Evolutionary conservation across 2,113 vertebrate genomes (phyloP), one percentile per base, ranked within the genome.

Genomic region (Orycteropus afer): DNA sequence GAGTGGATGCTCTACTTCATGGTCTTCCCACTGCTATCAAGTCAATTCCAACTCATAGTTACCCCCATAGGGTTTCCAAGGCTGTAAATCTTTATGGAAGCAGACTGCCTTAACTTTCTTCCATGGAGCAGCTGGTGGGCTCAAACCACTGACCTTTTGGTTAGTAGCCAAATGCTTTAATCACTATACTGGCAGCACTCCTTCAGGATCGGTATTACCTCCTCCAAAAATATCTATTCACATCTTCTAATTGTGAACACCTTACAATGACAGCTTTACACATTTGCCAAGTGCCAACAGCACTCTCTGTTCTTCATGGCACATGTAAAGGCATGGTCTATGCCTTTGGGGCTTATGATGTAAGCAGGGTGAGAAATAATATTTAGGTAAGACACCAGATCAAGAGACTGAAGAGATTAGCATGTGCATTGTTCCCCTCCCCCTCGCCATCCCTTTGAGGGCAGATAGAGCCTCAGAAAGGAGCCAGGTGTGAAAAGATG

Each of bases 321-420:
- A 11, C 97, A 93, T 42, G 94, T 84, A 89, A 67, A 96, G 96
- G 86, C 96, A 95, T 5, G 86, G 94, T 53, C 78, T 51, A 11
- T 89, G 93, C 95, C 97, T 80, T 3, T 22, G n/a, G 51, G 96
- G 74, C 78, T 82, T 53, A 34, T 88, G 94, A 97, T 79, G 94
- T 86, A 96, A 94, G 78, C 29, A 59, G 55, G 67, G 94, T 93
- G 94, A 95, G 76, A 96, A 95, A 91, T 86, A 95, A 92, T 96
- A 92, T 89, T 97, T 92, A 84, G 86, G 94, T 74, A 93, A 94
- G 89, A 89, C 91, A 86, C 86, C 40, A 80, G 92, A 97, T 96
- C 53, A 40, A 83, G 84, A 87, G 81, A 78, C 89, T 32, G 95
- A 95, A 85, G 91, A 40, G 69, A 87, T 69, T 73, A 69, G 67